Base-by-base conservation (phyloP, 1,140 invertebrate genomes). In the Agrilus planipennis region DNA sequence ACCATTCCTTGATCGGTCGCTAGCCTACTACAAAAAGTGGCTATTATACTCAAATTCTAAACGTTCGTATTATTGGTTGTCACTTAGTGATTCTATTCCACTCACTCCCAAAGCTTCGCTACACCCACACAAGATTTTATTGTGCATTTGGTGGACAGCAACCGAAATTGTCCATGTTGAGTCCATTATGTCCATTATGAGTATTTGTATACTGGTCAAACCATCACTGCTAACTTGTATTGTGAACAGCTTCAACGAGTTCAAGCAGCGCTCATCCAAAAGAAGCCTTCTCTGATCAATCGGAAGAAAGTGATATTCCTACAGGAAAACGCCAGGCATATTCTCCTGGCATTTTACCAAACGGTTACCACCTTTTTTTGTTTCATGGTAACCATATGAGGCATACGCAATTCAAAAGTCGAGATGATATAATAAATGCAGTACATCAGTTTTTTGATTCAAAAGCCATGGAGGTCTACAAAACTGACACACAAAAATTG, bases 41-140 rank as follows among this genome's bases (percentile, higher is more conserved):
- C 28, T 39, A 39, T 28, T 39, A 25, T 20, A 30, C 23, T 39
- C 25, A 39, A 39, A 39, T 39, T 39, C 20, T 39, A 39, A 18
- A 25, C 27, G 25, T 29, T 39, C 17, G 35, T 4, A 39, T 39
- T 25, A 39, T 30, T 39, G 22, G 38, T 31, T 32, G 23, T 39
- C 27, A 19, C n/a, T 2, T 19, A 37, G 18, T 37, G 18, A 37
- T 37, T 10, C 22, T n/a, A 30, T 17, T 29, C n/a, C 23, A 39
- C 38, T 29, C 25, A 37, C 35, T 22, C 12, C 15, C 35, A 37
- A 37, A 15, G 12, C 12, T 31, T 39, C 25, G 14, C 30, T 39
- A 25, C 38, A 39, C 27, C 15, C 15, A 31, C 5, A 1, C 10
- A 39, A 39, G 27, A 14, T 2, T 39, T 39, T 39, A 37, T 39